Percentiles rank a stretch among this genome's conserved stretches.
Evolutionary conservation across 64 coral and sea anemone genomes (phyloP).

Genomic region (Anthopleura sola): DNA sequence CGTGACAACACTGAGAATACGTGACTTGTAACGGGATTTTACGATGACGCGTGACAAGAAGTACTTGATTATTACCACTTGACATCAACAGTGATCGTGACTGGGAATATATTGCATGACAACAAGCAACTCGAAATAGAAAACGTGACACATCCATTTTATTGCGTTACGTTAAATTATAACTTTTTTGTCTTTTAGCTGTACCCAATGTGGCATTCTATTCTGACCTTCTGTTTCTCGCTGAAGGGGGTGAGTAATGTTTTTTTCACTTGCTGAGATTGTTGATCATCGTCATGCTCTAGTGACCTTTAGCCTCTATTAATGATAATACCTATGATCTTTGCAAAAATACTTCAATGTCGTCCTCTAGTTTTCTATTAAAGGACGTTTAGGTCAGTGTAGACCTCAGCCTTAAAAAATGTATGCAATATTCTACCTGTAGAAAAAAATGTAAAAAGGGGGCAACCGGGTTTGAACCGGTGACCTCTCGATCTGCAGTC

Average conservation of each 20-base stretch:
- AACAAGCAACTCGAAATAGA: neutral
- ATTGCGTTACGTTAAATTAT: neutral
- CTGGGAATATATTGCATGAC: neutral
- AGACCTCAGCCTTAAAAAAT: too few relatives aligned
- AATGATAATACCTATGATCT: too few relatives aligned
- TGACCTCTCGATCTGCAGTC: slow-evolving; percentile 66
- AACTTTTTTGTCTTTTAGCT: slow-evolving; percentile 29
- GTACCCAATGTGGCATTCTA: slow-evolving; percentile 97
- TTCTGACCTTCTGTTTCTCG: slow-evolving; percentile 82
- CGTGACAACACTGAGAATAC: neutral
- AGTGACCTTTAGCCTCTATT: too few relatives aligned
- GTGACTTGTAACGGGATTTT: too few relatives aligned
- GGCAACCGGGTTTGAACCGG: neutral
- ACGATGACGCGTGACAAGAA: too few relatives aligned
- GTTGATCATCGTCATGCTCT: too few relatives aligned
- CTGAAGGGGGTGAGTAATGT: slow-evolving; percentile 56
- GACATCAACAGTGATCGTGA: too few relatives aligned
- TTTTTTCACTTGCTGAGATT: neutral
- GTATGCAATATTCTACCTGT: too few relatives aligned
- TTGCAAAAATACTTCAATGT: too few relatives aligned
- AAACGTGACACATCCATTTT: neutral
- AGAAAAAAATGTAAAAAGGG: neutral
- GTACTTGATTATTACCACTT: too few relatives aligned
- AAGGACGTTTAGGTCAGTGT: too few relatives aligned
- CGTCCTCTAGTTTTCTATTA: too few relatives aligned